Evolutionary conservation across 2,113 vertebrate species (phyloP).

Genomic region (Anolis carolinensis): DNA sequence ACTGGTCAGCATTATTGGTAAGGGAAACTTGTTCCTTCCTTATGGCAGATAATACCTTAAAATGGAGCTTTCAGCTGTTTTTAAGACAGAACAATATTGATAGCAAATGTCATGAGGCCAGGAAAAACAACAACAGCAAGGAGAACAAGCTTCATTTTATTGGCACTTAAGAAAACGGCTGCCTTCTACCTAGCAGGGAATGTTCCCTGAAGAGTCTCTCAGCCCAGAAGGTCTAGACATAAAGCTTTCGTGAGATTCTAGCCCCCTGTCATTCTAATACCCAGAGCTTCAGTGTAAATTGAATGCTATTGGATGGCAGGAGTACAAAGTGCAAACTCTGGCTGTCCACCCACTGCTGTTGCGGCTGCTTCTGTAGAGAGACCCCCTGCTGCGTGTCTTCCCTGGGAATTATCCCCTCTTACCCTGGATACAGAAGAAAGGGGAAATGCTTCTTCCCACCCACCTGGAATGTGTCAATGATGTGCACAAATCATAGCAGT

Average conservation of each 20-base stretch:
- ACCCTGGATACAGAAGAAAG: constrained; percentile 37
- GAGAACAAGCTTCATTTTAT: constrained; percentile 36
- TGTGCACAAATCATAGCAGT: not conserved
- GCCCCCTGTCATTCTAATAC: constrained; percentile 31
- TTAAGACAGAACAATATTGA: constrained; percentile 41
- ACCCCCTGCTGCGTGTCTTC: constrained; percentile 24
- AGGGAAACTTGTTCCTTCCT: not conserved
- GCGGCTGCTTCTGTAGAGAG: constrained; percentile 8
- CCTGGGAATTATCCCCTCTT: constrained; percentile 34
- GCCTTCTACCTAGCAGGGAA: not conserved
- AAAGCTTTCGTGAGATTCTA: constrained; percentile 27
- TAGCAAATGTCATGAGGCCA: constrained; percentile 36
- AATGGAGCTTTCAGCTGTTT: constrained; percentile 41
- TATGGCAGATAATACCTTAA: not conserved
- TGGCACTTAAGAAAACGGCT: constrained; percentile 48
- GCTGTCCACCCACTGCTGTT: not conserved
- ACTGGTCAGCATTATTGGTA: too few species aligned
- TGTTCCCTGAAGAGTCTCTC: constrained; percentile 37
- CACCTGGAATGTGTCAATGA: constrained; percentile 20
- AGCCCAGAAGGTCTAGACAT: constrained; percentile 49
- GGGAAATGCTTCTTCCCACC: rapidly evolving
- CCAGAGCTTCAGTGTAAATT: constrained; percentile 47
- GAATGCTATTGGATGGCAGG: constrained; percentile 30
- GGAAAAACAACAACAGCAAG: not conserved
- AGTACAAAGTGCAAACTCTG: constrained; percentile 30